Conservation (phyloP, 2,797 vertebrate genomes). For the Psittacula echo region DNA sequence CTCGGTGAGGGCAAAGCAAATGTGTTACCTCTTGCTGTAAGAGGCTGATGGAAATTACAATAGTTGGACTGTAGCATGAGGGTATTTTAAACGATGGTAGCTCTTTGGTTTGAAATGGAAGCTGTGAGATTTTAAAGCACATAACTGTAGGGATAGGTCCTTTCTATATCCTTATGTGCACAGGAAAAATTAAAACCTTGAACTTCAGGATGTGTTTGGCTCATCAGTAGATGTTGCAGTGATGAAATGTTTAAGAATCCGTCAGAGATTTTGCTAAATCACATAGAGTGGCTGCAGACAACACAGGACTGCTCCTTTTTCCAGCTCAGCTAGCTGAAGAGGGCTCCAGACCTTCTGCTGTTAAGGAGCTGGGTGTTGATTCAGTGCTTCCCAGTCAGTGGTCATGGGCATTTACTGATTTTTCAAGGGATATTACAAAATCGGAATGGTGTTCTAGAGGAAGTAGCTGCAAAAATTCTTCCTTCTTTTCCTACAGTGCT, state of each 20-base stretch:
- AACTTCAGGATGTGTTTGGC: neutral
- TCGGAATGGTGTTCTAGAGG: neutral
- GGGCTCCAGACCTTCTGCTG: neutral
- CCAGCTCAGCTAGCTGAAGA: neutral
- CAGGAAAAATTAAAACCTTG: accelerated
- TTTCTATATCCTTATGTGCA: neutral
- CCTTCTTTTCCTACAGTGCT: neutral
- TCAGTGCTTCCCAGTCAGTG: neutral
- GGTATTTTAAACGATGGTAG: neutral
- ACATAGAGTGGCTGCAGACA: neutral
- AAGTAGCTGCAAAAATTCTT: conserved; percentile 14
- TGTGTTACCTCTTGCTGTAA: neutral
- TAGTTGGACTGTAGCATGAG: neutral
- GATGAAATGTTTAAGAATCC: neutral
- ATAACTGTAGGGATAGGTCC: neutral
- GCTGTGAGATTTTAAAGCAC: neutral
- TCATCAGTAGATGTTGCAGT: neutral
- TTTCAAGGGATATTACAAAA: conserved; percentile 3
- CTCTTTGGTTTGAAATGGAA: neutral
- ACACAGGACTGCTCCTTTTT: neutral
- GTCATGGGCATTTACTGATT: neutral
- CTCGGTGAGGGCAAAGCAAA: neutral
- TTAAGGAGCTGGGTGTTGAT: neutral
- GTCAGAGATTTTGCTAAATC: neutral
- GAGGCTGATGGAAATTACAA: neutral